phyloP scores from a whole-genome alignment of 1,140 invertebrate species.

The Maniola jurtina region DNA sequence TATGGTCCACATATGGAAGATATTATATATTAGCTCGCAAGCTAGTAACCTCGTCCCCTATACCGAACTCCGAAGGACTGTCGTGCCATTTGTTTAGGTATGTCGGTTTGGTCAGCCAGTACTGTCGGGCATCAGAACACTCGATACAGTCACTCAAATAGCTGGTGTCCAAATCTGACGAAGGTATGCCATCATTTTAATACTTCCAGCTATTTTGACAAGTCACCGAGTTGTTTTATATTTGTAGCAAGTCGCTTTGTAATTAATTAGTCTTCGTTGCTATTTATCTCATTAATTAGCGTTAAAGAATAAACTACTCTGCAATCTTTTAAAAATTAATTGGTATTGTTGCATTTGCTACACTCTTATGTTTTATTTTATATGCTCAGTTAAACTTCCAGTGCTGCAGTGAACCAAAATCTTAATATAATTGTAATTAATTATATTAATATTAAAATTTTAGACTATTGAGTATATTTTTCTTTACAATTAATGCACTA shows the following conservation, averaged over 20 bases:
- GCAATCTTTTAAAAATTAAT: not conserved
- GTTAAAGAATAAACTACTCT: not conserved
- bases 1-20: not conserved
- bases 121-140: conserved; percentile 63
- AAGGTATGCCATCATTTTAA: conserved; percentile 56
- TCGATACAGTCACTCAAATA: conserved; percentile 62
- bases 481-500: too few species aligned
- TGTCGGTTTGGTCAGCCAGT: conserved; percentile 77
- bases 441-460: too few species aligned
- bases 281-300: conserved; percentile 6
- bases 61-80: conserved; percentile 59
- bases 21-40: not conserved
- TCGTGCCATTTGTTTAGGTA: conserved; percentile 71
- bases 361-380: not conserved
- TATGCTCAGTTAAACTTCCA: too few species aligned
- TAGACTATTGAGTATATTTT: too few species aligned
- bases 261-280: not conserved
- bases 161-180: conserved; percentile 69
- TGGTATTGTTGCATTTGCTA: not conserved
- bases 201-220: not conserved
- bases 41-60: conserved; percentile 56
- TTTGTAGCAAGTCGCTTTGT: not conserved
- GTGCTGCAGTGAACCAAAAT: too few species aligned
- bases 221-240: not conserved
- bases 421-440: too few species aligned